A percentile compares a stretch with the other conserved stretches of the same genome.
These are phyloP conservation scores for Rhorus exstirpatorius DNA, from an alignment of 2,888 invertebrate species.

Conservation along the genomic window DNA sequence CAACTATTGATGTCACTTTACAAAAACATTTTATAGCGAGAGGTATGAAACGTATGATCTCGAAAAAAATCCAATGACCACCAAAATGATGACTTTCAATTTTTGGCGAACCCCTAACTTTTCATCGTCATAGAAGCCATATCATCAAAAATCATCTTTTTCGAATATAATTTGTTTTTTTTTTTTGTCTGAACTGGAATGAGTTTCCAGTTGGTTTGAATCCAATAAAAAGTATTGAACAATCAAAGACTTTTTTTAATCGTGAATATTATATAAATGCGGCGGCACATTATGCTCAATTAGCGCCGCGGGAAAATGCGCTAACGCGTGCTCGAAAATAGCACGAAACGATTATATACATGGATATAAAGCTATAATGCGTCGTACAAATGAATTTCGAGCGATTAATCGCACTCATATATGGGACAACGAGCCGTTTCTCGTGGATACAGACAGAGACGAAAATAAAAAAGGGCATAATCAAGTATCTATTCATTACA, in stretches of 20 bases:
- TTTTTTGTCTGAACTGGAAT: not conserved
- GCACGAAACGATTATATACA: slow-evolving; percentile 4
- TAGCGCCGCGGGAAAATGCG: slow-evolving; percentile 15
- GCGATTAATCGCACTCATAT: slow-evolving; percentile 51
- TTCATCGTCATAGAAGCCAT: too few species aligned
- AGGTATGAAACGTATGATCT: too few species aligned
- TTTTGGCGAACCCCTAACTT: too few species aligned
- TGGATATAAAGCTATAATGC: slow-evolving; percentile 9
- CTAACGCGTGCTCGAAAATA: slow-evolving; percentile 26
- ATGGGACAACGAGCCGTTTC: slow-evolving; percentile 23
- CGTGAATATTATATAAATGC: slow-evolving; percentile 33
- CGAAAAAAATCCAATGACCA: too few species aligned
- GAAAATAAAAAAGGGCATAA: slow-evolving; percentile 34
- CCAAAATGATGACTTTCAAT: too few species aligned
- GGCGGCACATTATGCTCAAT: slow-evolving; percentile 27
- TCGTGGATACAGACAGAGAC: slow-evolving; percentile 11
- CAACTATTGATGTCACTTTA: too few species aligned
- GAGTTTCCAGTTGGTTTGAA: slow-evolving; percentile 5
- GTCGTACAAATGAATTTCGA: slow-evolving; percentile 28
- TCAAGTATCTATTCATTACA: slow-evolving; percentile 8
- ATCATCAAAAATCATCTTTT: too few species aligned
- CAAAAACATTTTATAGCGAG: too few species aligned
- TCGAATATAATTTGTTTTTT: too few species aligned
- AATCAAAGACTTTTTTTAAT: not conserved
- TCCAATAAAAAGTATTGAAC: not conserved